These are phyloP conservation scores for Protosalanx chinensis DNA, from an alignment of 2,797 vertebrate species.

Conservation along the genomic window DNA sequence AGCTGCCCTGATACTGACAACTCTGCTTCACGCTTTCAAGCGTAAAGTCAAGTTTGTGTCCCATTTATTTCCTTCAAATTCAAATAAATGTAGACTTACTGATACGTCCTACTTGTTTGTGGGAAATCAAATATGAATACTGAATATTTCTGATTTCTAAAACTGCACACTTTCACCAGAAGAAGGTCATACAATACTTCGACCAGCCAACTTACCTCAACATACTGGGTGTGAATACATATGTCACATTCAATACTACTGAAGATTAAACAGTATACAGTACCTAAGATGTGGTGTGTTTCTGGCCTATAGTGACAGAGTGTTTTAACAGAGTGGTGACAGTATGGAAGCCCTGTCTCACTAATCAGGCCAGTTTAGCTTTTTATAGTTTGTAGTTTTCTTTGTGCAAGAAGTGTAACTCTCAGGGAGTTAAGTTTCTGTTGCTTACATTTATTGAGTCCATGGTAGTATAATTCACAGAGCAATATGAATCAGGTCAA, in stretches of 20 bases:
- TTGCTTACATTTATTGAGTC: too few species aligned
- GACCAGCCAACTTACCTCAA: constrained; percentile 61
- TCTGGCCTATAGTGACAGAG: constrained; percentile 47
- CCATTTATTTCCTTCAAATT: neutral
- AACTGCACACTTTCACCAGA: constrained; percentile 42
- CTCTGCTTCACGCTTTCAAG: constrained; percentile 24
- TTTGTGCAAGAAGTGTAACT: too few species aligned
- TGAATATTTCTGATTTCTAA: constrained; percentile 1
- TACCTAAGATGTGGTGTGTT: neutral
- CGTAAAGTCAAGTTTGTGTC: constrained; percentile 47
- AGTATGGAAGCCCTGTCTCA: constrained; percentile 61
- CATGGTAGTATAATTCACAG: too few species aligned
- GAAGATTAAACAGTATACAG: too few species aligned
- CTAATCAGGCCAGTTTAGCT: constrained; percentile 34
- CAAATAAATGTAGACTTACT: neutral
- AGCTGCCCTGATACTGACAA: constrained; percentile 40
- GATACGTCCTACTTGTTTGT: neutral
- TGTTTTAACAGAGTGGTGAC: constrained; percentile 52
- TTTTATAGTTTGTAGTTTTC: too few species aligned
- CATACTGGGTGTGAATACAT: constrained; percentile 56
- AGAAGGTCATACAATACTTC: constrained; percentile 63
- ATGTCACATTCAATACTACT: neutral
- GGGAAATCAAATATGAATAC: neutral
- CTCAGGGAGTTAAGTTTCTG: too few species aligned
- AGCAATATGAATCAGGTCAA: too few species aligned